Evolutionary conservation across 2,888 invertebrate genomes (phyloP), one percentile per base, ranked within the genome.

Genomic region (Ypsolopha sequella): DNA sequence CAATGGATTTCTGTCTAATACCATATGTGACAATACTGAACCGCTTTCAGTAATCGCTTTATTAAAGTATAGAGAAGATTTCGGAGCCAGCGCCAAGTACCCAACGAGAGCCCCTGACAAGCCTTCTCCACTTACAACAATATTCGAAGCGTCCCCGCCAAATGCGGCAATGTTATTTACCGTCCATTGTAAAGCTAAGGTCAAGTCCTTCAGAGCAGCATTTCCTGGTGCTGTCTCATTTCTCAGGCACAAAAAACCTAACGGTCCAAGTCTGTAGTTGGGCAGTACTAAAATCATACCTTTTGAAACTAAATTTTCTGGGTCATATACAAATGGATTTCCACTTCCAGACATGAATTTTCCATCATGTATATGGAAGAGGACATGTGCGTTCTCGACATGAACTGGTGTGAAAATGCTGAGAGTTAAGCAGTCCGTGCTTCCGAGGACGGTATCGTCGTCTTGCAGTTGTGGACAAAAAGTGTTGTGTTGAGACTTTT

Each of bases 291-390:
- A 54, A 48, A 79, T 74, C 6, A 80, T 55, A 34, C 65, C 70
- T 53, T 70, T 61, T 1, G 66, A 49, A 0, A 76, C 74, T 11
- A 81, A 55, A 54, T 76, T 62, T 43, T 79, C 70, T 6, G 88
- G 82, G 1, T 77, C 79, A 52, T 80, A 82, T 33, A 69, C 58
- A 1, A 56, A 54, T 1, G 80, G 80, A 51, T 80, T 61, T 1
- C 76, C 81, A 48, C 80, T 77, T 10, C 81, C 81, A 1, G 51
- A 52, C 4, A 56, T 56, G 46, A 76, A 80, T 43, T 70, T 65
- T 34, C 81, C 76, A 50, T 73, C 81, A 54, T 88, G 81, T 43
- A 88, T 77, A 52, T 81, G 71, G 49, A 82, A 77, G 1, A 82
- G 62, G 0, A 82, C 76, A 50, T 68, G 66, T 8, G 35, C 14